Evolutionary conservation across 2,888 invertebrate species (phyloP).

Genomic region (Sipha maydis): DNA sequence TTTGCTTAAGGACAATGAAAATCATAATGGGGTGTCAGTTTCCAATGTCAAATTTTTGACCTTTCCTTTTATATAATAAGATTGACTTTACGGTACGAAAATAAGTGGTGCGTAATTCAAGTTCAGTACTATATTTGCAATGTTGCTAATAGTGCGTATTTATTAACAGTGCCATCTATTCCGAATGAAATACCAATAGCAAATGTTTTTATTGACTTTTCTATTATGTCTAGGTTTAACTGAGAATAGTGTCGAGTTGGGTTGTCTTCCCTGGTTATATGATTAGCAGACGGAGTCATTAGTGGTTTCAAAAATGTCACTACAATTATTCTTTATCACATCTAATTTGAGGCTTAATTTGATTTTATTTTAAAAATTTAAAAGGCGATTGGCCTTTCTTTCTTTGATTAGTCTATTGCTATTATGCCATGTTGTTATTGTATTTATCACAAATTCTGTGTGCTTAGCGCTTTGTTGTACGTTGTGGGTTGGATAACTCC

Average conservation of each 20-base stretch:
- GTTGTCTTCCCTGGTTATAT: background rate
- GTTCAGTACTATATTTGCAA: background rate
- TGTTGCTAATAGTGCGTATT: background rate
- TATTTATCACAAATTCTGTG: constrained; percentile 15
- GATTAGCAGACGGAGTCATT: background rate
- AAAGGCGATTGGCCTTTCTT: constrained; percentile 8
- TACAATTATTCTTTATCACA: constrained; percentile 2
- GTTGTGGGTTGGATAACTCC: constrained; percentile 28
- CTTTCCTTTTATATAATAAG: constrained; percentile 16
- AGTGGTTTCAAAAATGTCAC: background rate
- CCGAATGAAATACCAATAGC: constrained; percentile 15
- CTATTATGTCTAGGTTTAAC: constrained; percentile 10
- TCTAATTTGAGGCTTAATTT: constrained; percentile 5
- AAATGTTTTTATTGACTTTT: constrained; percentile 3
- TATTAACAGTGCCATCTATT: background rate
- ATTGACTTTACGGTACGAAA: background rate
- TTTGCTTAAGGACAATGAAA: no score
- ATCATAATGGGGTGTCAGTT: no score
- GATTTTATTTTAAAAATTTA: background rate
- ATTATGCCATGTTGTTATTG: constrained; percentile 26
- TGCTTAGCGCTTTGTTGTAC: background rate
- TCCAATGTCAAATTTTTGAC: background rate
- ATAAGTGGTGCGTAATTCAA: constrained; percentile 12
- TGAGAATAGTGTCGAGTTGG: constrained; percentile 11
- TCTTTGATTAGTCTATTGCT: constrained; percentile 34